Conservation (phyloP, 2,797 vertebrate species). For the Trematomus bernacchii region DNA sequence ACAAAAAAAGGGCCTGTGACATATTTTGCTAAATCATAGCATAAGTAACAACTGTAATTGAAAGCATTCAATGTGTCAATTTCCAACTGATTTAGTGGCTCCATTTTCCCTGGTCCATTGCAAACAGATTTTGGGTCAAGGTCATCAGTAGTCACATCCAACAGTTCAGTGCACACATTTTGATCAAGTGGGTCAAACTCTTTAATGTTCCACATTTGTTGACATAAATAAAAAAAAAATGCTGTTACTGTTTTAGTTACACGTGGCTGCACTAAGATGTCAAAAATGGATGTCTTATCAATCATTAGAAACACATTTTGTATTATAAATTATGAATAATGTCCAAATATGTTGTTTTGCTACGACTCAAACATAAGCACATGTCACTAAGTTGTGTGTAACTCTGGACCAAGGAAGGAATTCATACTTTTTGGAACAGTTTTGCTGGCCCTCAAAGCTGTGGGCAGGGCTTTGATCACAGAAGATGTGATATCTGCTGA, state of each 20-base stretch:
- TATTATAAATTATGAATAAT: too few relatives aligned
- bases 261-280: conserved; percentile 22
- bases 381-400: neutral
- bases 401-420: neutral
- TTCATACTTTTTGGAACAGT: neutral
- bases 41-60: conserved; percentile 64
- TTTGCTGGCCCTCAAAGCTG: neutral
- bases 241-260: conserved; percentile 44
- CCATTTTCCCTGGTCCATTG: conserved; percentile 70
- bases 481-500: neutral
- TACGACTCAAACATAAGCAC: neutral
- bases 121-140: conserved; percentile 59
- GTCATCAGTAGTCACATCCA: conserved; percentile 70
- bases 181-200: conserved; percentile 64
- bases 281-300: conserved; percentile 22
- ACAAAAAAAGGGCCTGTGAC: conserved; percentile 34
- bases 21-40: conserved; percentile 56
- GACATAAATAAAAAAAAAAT: conserved; percentile 55
- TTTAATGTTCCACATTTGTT: conserved; percentile 62
- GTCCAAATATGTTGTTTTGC: too few relatives aligned
- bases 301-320: conserved; percentile 6
- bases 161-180: conserved; percentile 56
- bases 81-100: conserved; percentile 70
- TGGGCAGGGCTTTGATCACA: neutral
- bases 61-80: conserved; percentile 51